These are phyloP conservation scores for silkworm (Bombyx mori) DNA, from an alignment of 1,140 invertebrate genomes.

Conservation along the genomic window ASM3026992v2 NC_085117.1:20344501-20345000, in stretches of 20 bases:
- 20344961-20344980: constrained; percentile 38
- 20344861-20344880: neutral
- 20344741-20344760: too few species aligned
- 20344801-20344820: neutral
- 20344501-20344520: too few species aligned
- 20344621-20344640: neutral
- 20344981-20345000: constrained; percentile 9
- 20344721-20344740: neutral
- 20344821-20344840: constrained; percentile 1
- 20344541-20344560: neutral
- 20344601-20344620: too few species aligned
- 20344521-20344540: too few species aligned
- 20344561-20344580: neutral
- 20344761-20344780: too few species aligned
- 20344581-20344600: neutral
- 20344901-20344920: constrained; percentile 3
- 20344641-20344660: neutral
- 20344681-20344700: neutral
- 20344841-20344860: constrained; percentile 1
- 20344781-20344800: too few species aligned
- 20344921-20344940: constrained; percentile 33
- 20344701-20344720: constrained; percentile 1
- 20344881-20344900: constrained; percentile 6
- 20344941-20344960: constrained; percentile 37
- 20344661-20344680: neutral